Base-by-base conservation (phyloP, 2,888 invertebrate genomes). In the Drosophila fungiperda region DNA sequence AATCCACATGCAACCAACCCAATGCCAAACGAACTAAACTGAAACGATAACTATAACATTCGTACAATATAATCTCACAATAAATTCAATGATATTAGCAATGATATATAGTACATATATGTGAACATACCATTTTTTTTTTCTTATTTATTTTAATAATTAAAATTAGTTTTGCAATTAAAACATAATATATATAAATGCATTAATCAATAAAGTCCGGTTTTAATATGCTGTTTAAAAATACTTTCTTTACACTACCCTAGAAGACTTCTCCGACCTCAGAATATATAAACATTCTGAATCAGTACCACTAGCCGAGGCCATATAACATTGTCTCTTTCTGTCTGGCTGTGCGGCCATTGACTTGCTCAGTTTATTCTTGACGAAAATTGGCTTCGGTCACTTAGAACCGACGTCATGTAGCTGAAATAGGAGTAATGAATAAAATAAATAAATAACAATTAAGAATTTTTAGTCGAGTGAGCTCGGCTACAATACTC, bases 51-150 rank as follows among this genome's bases (percentile, higher is more conserved):
- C 53, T 67, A 45, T 65, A 72, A 49, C 26, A 80, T 50, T 49
- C 60, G 36, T 52, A 42, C 20, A 61, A 73, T 63, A 68, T 80
- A 80, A 80, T 71, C 69, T 69, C 65, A 71, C 52, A 72, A 74
- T 71, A 75, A 73, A 73, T 79, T 69, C 74, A 69, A 80, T 75
- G 72, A 67, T 84, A 83, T 84, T 87, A 77, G 80, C 77, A 81
- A 84, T 54, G 68, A 84, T 81, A 80, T 80, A 69, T 64, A 49
- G 40, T 49, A 65, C 52, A 59, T 32, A 59, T 32, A 57, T 26
- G 48, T 62, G 61, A 50, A 50, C 42, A 35, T 54, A 58, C n/a
- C 9, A 42, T 15, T 52, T 62, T 64, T 76, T 78, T 82, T 80
- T 73, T 70, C 2, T 26, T 26, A 78, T 78, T 78, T 78, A 78